A percentile compares a stretch with the other conserved stretches of the same genome.
Conservation (phyloP, 2,113 vertebrate species). For the Rhea pennata region DNA sequence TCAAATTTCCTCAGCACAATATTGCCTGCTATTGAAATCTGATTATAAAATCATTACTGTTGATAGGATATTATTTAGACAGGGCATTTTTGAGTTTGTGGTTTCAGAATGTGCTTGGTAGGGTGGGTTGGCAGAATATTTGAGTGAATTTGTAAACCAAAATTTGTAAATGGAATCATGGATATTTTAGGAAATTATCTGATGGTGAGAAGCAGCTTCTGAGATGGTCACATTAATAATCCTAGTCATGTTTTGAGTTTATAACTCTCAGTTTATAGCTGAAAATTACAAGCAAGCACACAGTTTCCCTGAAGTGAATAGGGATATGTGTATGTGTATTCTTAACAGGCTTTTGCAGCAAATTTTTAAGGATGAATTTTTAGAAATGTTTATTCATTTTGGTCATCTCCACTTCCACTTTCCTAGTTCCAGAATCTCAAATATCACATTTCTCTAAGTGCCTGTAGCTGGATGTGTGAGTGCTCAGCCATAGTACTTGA, state of each 20-base stretch:
- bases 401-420: neutral
- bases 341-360: neutral
- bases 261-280: neutral
- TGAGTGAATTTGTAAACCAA: neutral
- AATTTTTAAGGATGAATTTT: neutral
- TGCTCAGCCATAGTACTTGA: neutral
- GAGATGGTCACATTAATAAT: neutral
- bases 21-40: neutral
- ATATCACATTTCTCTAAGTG: neutral
- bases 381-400: neutral
- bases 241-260: neutral
- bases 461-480: neutral
- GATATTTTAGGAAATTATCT: neutral
- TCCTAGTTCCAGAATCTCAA: neutral
- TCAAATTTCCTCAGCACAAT: neutral
- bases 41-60: neutral
- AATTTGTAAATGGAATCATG: neutral
- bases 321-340: neutral
- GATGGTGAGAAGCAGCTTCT: neutral
- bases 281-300: neutral
- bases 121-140: neutral
- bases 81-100: neutral
- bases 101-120: neutral
- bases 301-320: neutral
- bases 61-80: neutral